Conservation (phyloP, 2,113 vertebrate genomes). For the Hemiprocne comata region DNA sequence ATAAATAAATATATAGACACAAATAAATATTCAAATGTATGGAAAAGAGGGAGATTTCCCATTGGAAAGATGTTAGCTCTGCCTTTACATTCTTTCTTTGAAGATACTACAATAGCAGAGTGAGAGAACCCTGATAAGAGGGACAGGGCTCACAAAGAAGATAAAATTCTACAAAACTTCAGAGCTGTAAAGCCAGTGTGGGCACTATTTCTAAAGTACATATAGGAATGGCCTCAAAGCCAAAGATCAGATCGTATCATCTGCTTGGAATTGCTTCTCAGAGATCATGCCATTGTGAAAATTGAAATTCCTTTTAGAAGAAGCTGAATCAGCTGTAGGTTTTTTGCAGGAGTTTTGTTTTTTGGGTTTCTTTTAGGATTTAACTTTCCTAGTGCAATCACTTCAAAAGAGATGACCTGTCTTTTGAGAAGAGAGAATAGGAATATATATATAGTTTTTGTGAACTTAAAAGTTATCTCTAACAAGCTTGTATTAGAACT, state of each 20-base stretch:
- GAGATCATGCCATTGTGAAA: constrained; percentile 25
- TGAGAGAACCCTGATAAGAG: constrained; percentile 62
- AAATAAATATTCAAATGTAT: not conserved
- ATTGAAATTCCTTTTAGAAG: not conserved
- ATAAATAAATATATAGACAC: not conserved
- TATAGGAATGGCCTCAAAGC: constrained; percentile 48
- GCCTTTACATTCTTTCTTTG: constrained; percentile 63
- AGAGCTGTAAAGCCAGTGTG: constrained; percentile 64
- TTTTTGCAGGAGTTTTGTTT: not conserved
- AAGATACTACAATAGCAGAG: constrained; percentile 65
- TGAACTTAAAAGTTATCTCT: not conserved
- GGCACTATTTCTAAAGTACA: constrained; percentile 53
- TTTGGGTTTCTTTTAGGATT: not conserved
- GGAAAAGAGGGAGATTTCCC: not conserved
- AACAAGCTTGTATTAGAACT: not conserved
- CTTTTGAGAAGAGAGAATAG: not conserved
- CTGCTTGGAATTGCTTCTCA: constrained; percentile 26
- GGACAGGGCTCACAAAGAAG: not conserved
- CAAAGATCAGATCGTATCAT: constrained; percentile 59
- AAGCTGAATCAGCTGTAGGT: not conserved
- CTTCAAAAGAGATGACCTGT: not conserved
- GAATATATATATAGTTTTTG: not conserved
- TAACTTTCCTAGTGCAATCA: not conserved
- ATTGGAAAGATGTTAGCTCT: constrained; percentile 30
- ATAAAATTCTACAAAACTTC: constrained; percentile 69